Evolutionary conservation across 1,140 invertebrate genomes (phyloP), one percentile per base, ranked within the genome.

Genomic region (Euglossa dilemma): DNA sequence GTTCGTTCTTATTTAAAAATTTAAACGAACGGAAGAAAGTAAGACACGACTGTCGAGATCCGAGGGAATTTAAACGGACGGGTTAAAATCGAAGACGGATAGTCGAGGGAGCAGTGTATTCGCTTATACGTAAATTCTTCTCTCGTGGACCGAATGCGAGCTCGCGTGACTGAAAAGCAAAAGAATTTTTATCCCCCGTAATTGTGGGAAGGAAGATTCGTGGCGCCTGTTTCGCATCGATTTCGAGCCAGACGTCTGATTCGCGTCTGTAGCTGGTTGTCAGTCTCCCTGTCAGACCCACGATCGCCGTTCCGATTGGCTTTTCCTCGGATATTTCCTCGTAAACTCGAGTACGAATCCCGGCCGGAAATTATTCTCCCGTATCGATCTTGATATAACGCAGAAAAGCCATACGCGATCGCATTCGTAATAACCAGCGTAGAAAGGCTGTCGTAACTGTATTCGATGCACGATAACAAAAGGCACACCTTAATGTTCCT

Each of bases 171-270:
- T 88, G 80, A 88, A 83, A 88, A 88, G 79, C 86, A 78, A 85
- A 85, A 85, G 86, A 88, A 83, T 89, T 89, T 88, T 88, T 89
- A 89, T 85, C 76, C 84, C 72, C 56, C 59, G 87, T 89, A 89
- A 89, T 89, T 85, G 87, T 88, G 87, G 87, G 84, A 89, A 89
- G 80, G 67, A 88, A 80, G 87, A 89, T 89, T 80, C 84, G 87
- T 88, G 84, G 87, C 87, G 87, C 87, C 84, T 89, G 72, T 77
- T 85, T 89, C 74, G 83, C 86, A 63, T 83, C 80, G 87, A 89
- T 89, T 88, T 85, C 87, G 83, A 84, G 75, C 80, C 72, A 78
- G 83, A 85, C 75, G 83, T 85, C 86, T 84, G 87, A 87, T 88
- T 61, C 82, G 78, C 69, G 72, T 85, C 74, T 87, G 87, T 77